These are phyloP conservation scores for Dallia pectoralis DNA, from an alignment of 2,797 vertebrate genomes.

Conservation along the genomic window DNA sequence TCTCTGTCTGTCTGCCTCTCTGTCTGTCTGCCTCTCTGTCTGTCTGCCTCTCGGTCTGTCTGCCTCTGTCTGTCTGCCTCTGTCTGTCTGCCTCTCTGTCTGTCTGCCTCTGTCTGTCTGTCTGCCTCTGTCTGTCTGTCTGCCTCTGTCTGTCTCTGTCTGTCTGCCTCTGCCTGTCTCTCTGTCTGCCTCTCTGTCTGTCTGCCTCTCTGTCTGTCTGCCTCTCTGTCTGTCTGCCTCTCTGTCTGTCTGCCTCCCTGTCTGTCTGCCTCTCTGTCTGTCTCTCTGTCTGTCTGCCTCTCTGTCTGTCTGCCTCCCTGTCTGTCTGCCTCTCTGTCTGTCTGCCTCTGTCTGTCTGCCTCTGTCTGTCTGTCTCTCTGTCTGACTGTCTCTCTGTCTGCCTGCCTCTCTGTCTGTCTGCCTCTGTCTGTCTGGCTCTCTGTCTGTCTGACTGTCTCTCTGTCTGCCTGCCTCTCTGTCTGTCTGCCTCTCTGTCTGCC, in stretches of 20 bases:
- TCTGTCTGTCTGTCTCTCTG: neutral
- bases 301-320: neutral
- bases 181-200: neutral
- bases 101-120: neutral
- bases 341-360: neutral
- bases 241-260: too few species aligned
- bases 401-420: neutral
- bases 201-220: neutral
- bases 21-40: too few species aligned
- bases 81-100: neutral
- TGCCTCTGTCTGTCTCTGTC: neutral
- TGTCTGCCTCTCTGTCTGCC: too few species aligned
- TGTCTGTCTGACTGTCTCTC: too few species aligned
- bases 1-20: neutral
- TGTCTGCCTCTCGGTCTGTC: neutral
- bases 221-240: too few species aligned
- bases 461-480: too few species aligned
- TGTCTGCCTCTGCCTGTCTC: neutral
- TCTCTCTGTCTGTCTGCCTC: too few species aligned
- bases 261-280: too few species aligned
- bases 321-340: neutral
- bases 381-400: neutral
- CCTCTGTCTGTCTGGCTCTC: too few species aligned
- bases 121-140: too few species aligned
- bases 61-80: neutral